Evolutionary conservation across 2,888 invertebrate genomes (phyloP), one percentile per base, ranked within the genome.

Genomic region (Lymantria monacha): DNA sequence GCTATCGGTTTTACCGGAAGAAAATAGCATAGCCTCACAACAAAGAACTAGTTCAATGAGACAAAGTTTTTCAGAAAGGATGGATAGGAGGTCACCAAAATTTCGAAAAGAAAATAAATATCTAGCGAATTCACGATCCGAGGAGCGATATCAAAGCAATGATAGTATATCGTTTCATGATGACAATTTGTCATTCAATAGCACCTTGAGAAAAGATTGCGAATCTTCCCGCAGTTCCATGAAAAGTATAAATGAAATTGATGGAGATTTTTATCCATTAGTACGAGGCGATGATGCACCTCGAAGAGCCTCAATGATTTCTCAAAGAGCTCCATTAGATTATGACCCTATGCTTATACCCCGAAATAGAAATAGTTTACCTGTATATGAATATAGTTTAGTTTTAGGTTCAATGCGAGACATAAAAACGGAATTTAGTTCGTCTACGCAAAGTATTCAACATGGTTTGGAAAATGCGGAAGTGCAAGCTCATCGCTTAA

Each of bases 1-100:
- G 62, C 83, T 96, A 43, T 95, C 95, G 9, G 95, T 95, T 42
- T 83, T 96, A 57, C 96, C 96, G 1, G 96, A 96, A 83, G 96
- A 96, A 81, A 94, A 94, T 61, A 92, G 92, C 58, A 91, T 93
- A 53, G 74, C 92, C 42, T 91, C 84, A 33, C 90, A 92, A 67
- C 90, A 92, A 70, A 87, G 88, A 70, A 78, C 76, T 53, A 90
- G 76, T 76, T 86, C 79, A 70, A 89, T 83, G 55, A 90, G 85
- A 72, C 93, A 84, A 79, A 93, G 92, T 64, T 91, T 92, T 66
- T 91, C 91, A 13, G 92, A 92, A 61, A 80, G 88, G 73, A 78
- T 88, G 61, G 89, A 88, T 58, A 76, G 91, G 54, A 88, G 84
- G 66, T 91, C 92, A 41, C 89, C 87, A 3, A 91, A 88, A 66